Evolutionary conservation across 2,797 vertebrate genomes (phyloP), one percentile per base, ranked within the genome.

Genomic region (Peromyscus melanophrys): DNA sequence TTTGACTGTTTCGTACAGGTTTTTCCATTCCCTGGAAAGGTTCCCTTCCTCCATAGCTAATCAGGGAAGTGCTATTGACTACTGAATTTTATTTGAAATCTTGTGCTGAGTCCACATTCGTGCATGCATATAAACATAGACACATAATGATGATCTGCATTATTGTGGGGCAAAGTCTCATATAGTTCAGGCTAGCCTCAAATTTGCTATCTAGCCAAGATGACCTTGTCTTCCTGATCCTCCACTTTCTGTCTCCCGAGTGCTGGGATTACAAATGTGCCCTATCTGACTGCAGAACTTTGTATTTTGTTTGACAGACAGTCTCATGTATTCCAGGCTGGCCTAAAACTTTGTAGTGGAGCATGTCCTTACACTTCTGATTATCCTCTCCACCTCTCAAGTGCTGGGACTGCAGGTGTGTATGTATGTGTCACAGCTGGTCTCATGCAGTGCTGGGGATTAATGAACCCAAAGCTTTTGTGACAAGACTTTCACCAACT

Each of bases 21-120:
- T 90, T 57, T 43, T 17, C 93, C 13, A 80, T 29, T 80, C 23
- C 55, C n/a, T 77, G 25, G 13, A 71, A 94, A 89, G n/a, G 27
- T 16, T 23, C 23, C 40, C 52, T 90, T 90, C 14, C 34, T 84
- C 17, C 2, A 94, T 9, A 63, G 29, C 40, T 89, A 82, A 86
- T 49, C n/a, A 69, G 63, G 52, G 82, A 89, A 83, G 46, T n/a
- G 65, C 10, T 73, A 69, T 59, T 75, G 29, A 92, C 29, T 73
- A 89, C 4, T 80, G 73, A 46, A 89, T 76, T 71, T 27, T 94
- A 65, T 61, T 90, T 84, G 9, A 82, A 83, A 46, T 75, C 82
- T 61, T 80, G 23, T 86, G 86, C 78, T 89, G 10, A 19, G 23
- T 59, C 29, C 37, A 69, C 43, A 27, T 9, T 11, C 4, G 4